These are phyloP conservation scores for Scrobipalpa atriplicella DNA, from an alignment of 2,888 invertebrate genomes.

Conservation along the genomic window DNA sequence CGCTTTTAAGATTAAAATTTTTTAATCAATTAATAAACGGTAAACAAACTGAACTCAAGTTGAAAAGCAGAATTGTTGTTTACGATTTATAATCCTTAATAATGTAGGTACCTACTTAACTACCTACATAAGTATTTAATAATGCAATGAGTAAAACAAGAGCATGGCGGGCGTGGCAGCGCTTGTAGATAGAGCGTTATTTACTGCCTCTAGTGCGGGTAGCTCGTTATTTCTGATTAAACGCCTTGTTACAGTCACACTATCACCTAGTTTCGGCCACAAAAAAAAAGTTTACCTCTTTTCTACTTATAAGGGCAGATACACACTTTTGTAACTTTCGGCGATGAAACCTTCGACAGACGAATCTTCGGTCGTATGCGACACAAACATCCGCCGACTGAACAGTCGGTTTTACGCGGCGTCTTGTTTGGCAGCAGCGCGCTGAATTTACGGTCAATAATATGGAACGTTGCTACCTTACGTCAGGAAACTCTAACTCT, in stretches of 20 bases:
- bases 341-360: too few relatives aligned
- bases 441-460: too few relatives aligned
- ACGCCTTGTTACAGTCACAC: constrained; percentile 65
- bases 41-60: not conserved
- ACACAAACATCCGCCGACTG: too few relatives aligned
- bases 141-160: constrained; percentile 74
- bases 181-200: constrained; percentile 67
- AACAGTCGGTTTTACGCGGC: too few relatives aligned
- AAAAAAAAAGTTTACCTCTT: not conserved
- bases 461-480: too few relatives aligned
- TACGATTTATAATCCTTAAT: too few relatives aligned
- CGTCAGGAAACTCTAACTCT: too few relatives aligned
- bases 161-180: constrained; percentile 43
- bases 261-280: constrained; percentile 27
- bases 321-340: too few relatives aligned
- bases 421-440: too few relatives aligned
- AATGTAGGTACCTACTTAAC: too few relatives aligned
- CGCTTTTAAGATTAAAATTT: not conserved
- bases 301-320: not conserved
- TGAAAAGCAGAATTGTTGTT: too few relatives aligned
- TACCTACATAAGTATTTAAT: constrained; percentile 67
- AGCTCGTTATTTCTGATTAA: constrained; percentile 74
- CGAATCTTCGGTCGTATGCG: too few relatives aligned
- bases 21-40: not conserved
- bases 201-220: constrained; percentile 67